Evolutionary conservation across 2,888 invertebrate species (phyloP), one percentile per base, ranked within the genome.

Genomic region (Anodontia alba): DNA sequence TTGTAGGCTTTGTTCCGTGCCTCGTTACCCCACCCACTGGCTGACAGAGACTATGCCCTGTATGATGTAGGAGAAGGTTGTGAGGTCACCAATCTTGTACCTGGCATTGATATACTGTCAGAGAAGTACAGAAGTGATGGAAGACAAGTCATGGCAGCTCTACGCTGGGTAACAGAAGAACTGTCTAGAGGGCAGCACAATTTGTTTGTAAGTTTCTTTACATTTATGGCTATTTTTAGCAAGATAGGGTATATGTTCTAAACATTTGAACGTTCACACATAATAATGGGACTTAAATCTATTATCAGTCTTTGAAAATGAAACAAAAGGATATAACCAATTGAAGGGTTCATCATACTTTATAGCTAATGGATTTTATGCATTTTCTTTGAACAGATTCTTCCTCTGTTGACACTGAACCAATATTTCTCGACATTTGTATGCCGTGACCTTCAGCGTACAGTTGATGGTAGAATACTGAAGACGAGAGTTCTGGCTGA

Each of bases 21-120:
- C 1, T 93, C 94, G 1, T 81, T 94, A 74, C 94, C 94, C 36
- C 94, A 94, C 86, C 94, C 94, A 7, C 89, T 80, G 31, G 89
- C 94, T 73, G 94, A 94, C 87, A 76, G 92, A 66, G 94, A 94
- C 84, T 94, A 94, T 86, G 94, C 94, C 38, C 84, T 92, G 81
- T 94, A 94, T 79, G 92, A 93, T 78, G 91, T 94, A 2, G 94
- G 94, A 0, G 92, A 93, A 74, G 93, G 92, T 5, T 93, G 91
- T 88, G 93, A 93, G 86, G 93, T 94, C 29, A 92, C 92, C 26
- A 88, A 90, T 81, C 89, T 94, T 38, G 89, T 94, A 38, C 93
- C 94, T 15, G 94, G 94, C 7, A 82, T 94, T 7, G 93, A 94
- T 80, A 84, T 94, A 7, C 85, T 94, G 54, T 93, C 93, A 7